These are phyloP conservation scores for Pangasius sanitwongsei DNA, from an alignment of 2,797 vertebrate species.

Conservation along the genomic window DNA sequence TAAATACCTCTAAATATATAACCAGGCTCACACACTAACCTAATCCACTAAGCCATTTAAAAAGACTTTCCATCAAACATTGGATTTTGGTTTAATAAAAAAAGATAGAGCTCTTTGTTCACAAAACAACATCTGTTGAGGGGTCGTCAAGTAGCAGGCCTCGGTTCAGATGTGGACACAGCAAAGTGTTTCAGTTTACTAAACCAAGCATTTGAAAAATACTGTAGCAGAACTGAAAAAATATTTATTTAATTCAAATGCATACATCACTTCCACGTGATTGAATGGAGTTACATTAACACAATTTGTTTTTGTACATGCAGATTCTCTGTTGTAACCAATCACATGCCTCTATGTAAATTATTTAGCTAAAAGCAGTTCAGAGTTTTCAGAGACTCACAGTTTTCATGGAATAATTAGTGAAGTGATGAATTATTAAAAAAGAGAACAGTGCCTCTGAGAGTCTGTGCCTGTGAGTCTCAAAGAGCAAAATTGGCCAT, in stretches of 20 bases:
- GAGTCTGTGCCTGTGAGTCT: neutral
- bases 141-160: neutral
- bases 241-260: neutral
- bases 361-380: neutral
- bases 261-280: neutral
- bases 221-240: neutral
- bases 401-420: neutral
- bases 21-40: neutral
- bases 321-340: neutral
- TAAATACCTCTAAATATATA: slow-evolving; percentile 57
- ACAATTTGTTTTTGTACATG: neutral
- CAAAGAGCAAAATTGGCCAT: neutral
- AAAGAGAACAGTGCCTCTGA: neutral
- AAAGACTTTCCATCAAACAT: neutral
- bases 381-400: neutral
- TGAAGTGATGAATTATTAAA: neutral
- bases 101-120: neutral
- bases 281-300: neutral
- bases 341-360: no score
- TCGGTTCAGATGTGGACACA: neutral
- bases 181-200: neutral
- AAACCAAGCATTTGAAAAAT: neutral
- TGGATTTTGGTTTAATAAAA: neutral
- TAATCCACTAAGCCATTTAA: slow-evolving; percentile 20
- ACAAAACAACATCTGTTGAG: neutral